Evolutionary conservation across 2,113 vertebrate genomes (phyloP), one percentile per base, ranked within the genome.

Genomic region (Tretioscincus oriximinensis): DNA sequence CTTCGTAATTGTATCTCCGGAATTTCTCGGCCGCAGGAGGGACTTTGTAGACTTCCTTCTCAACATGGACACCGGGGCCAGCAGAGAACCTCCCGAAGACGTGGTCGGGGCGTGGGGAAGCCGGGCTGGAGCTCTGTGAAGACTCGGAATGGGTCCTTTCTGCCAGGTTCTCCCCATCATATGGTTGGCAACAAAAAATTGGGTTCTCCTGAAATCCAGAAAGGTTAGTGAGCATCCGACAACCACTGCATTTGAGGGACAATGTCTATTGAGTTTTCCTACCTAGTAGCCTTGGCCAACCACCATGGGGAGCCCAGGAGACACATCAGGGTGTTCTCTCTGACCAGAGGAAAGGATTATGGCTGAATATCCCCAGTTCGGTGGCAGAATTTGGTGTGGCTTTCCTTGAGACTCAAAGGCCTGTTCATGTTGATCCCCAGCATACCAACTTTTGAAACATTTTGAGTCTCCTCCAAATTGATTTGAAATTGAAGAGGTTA

Each of bases 1-100:
- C 97, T 51, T 98, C 97, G 0, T 93, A 90, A 78, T 96, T 94
- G 89, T 92, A 96, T 14, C 93, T 91, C 16, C 95, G 91, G 90
- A 93, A 95, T 63, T 90, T 93, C 29, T 94, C 96, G 0, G 85
- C 7, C 1, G 90, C 91, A 67, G 94, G 90, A 49, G 95, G 94
- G 0, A 84, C 88, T 31, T 81, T 84, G 79, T 94, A 92, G 12
- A 93, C 86, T 72, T 88, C 92, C 10, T 81, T 91, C 82, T 79
- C 70, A 2, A 86, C 81, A 6, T 83, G 85, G 4, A 84, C 64
- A 1, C 84, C 91, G 4, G 91, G 93, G 64, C 86, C 87, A 0
- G 83, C 7, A 1, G 92, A 74, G 73, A 93, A 94, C 58, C 93
- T 90, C 16, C 90, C 80, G 1, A 89, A 93, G 63, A 87, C 86